Base-by-base conservation (phyloP, 2,113 vertebrate species). In the Tragelaphus buxtoni region DNA sequence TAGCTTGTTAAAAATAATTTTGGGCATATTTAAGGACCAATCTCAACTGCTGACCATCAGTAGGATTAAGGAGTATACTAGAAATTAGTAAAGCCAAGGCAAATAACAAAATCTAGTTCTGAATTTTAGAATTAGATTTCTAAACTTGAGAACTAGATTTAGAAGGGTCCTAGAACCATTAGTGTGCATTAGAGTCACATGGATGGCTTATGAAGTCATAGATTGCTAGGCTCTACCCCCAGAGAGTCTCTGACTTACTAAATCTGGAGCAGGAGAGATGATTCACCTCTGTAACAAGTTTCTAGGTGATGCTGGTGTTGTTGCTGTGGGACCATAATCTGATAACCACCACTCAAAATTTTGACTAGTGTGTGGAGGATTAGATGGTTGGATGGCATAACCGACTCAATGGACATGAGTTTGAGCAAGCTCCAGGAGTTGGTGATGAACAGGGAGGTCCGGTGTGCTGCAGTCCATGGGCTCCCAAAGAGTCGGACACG, bases 1-100 rank as follows among this genome's bases (percentile, higher is more conserved):
- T 81, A 3, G 14, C 45, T 82, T 91, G 65, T 39, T 74, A 74
- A 94, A 95, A 94, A 81, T 85, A 88, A 90, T 88, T 58, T 49
- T 16, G 17, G 13, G 32, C 49, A 74, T 89, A 87, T 39, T 93
- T 91, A 84, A 65, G 28, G 63, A 51, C 7, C 2, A 69, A 49
- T 56, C 2, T 11, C 26, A 84, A 65, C 1, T 91, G 30, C 9
- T 65, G 26, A 35, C 49, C 7, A 69, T 58, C 30, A 88, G 11
- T 39, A 13, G 7, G 12, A 12, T 87, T 28, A 85, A 85, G 14
- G 22, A 42, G 24, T 28, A 85, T 53, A 55, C 49, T 72, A 30
- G 81, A 85, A 82, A 77, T 24, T 28, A 51, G 47, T 56, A 88
- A 90, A 77, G 32, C 13, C 13, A 79, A 82, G 72, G 5, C 26